These are phyloP conservation scores for Drosophila ezoana DNA, from an alignment of 2,888 invertebrate species.

Conservation along the genomic window DNA sequence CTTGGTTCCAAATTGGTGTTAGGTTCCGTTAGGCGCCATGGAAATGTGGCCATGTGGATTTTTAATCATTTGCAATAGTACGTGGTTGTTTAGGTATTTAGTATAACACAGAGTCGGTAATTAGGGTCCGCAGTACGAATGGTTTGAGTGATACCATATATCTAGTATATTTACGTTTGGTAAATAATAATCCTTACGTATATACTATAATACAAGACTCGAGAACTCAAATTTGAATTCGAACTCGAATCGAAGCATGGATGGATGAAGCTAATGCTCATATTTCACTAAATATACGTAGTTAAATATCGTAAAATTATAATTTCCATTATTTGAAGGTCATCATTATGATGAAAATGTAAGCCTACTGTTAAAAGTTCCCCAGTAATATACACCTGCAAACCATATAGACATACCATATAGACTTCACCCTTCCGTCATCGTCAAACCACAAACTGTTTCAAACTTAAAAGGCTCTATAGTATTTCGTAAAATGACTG, in stretches of 20 bases:
- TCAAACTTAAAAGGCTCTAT: background rate
- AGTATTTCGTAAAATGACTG: conserved; percentile 21
- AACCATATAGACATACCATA: background rate
- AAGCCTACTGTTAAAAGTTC: background rate
- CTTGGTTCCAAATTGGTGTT: conserved; percentile 73
- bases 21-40: conserved; percentile 66
- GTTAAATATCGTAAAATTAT: no score
- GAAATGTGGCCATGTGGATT: conserved; percentile 63
- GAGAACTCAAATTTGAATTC: background rate
- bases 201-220: background rate
- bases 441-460: conserved; percentile 9
- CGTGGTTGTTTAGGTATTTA: conserved; percentile 27
- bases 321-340: conserved; percentile 1
- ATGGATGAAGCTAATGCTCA: no score
- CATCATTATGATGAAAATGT: conserved; percentile 1
- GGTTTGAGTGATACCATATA: no score
- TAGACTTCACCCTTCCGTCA: conserved; percentile 20
- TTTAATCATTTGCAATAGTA: conserved; percentile 56
- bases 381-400: background rate
- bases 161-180: background rate
- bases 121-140: conserved; percentile 19
- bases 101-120: conserved; percentile 19
- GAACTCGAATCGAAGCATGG: no score
- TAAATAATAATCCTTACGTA: conserved; percentile 1
- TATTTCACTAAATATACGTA: background rate